Percentiles rank a stretch among this genome's conserved stretches.
Conservation (phyloP, 1,140 invertebrate species). For the Paracyclopina nana region DNA sequence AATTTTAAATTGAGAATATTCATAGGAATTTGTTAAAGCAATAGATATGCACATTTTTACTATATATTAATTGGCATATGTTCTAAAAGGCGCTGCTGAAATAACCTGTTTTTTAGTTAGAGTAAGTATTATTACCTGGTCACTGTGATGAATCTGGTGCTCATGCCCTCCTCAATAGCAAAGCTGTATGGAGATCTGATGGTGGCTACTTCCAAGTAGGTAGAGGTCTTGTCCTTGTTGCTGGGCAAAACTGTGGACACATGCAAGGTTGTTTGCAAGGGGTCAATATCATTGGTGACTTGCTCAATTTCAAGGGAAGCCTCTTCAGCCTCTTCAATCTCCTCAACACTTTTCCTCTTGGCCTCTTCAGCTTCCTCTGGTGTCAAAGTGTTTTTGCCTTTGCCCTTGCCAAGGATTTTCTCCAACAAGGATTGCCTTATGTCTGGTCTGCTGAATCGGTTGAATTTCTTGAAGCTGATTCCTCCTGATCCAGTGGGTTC, state of each 20-base stretch:
- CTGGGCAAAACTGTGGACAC: slow-evolving; percentile 58
- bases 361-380: not conserved
- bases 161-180: slow-evolving; percentile 68
- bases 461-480: slow-evolving; percentile 11
- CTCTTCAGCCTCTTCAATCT: not conserved
- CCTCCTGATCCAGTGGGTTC: not conserved
- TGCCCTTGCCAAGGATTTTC: slow-evolving; percentile 7
- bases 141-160: slow-evolving; percentile 57
- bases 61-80: too few species aligned
- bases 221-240: slow-evolving; percentile 21
- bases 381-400: not conserved
- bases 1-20: too few species aligned
- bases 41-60: too few species aligned
- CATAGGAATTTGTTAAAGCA: too few species aligned
- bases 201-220: slow-evolving; percentile 55
- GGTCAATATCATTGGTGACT: not conserved
- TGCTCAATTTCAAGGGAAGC: not conserved
- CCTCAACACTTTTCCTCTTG: not conserved
- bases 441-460: slow-evolving; percentile 11
- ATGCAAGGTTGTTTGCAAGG: slow-evolving; percentile 19
- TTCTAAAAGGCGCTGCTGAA: too few species aligned
- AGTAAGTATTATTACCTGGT: too few species aligned
- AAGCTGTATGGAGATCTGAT: slow-evolving; percentile 71
- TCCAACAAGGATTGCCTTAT: slow-evolving; percentile 6
- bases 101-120: too few species aligned